Conservation (phyloP, 1,140 invertebrate species). For the Pseudomyrmex cubaensis region DNA sequence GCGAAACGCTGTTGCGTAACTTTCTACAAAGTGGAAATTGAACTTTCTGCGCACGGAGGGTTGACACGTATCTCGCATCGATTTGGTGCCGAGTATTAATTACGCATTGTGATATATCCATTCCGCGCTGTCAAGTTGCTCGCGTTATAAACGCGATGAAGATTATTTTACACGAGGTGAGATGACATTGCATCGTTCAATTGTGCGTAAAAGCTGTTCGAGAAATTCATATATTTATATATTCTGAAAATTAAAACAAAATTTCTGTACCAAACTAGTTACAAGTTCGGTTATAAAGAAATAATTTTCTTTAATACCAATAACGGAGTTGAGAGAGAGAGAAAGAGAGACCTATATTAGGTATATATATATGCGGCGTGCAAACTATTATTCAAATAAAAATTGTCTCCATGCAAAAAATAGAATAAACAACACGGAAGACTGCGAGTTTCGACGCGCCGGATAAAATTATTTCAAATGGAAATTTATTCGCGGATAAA, state of each 20-base stretch:
- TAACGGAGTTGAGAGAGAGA: too few relatives aligned
- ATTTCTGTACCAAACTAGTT: neutral
- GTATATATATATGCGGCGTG: too few relatives aligned
- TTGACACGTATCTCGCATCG: slow-evolving; percentile 52
- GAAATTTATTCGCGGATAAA: slow-evolving; percentile 33
- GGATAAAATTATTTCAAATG: slow-evolving; percentile 24
- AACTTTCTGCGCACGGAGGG: slow-evolving; percentile 41
- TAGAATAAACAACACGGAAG: too few relatives aligned
- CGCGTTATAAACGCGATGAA: slow-evolving; percentile 39
- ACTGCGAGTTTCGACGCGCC: too few relatives aligned
- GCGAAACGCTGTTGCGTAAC: slow-evolving; percentile 46
- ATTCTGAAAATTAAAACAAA: slow-evolving; percentile 14
- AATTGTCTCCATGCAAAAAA: too few relatives aligned
- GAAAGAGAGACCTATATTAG: too few relatives aligned
- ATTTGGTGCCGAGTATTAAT: slow-evolving; percentile 47
- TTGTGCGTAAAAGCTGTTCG: neutral
- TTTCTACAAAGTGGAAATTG: slow-evolving; percentile 56
- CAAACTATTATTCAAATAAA: too few relatives aligned
- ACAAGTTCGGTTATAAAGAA: neutral
- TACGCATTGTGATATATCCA: slow-evolving; percentile 47
- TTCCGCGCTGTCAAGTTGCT: slow-evolving; percentile 55
- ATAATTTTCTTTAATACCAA: too few relatives aligned
- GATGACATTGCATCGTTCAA: slow-evolving; percentile 31
- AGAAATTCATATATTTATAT: slow-evolving; percentile 5
- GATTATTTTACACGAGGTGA: slow-evolving; percentile 43